Base-by-base conservation (phyloP, 64 coral and sea anemone species). In the Actinia equina region DNA sequence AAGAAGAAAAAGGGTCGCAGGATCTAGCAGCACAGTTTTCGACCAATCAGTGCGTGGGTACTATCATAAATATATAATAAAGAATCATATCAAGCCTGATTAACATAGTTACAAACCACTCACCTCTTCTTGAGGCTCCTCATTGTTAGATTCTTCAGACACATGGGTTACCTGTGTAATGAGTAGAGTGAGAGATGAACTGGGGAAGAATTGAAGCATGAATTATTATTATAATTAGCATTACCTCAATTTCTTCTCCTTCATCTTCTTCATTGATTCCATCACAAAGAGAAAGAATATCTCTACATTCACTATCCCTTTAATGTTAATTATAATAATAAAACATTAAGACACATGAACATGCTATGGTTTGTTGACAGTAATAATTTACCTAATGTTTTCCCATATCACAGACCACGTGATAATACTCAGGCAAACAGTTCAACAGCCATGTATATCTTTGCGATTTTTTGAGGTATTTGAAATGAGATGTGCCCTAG, bases 201-300 rank as follows among this genome's bases (percentile, higher is more conserved):
- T 57, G 6, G 23, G 69, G 2, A 15, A 74, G n/a, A 74, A 74
- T 41, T 27, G 1, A 14, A 74, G 26, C 8, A 30, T 14, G 9
- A 74, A 74, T 25, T 0, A 25, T 49, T 49, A 65, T 65, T 4
- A 65, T 15, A 65, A 23, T 65, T 55, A 55, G 7, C 22, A 15
- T 27, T 64, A 85, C 86, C 77, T 88, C 63, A 5, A 83, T 82
- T 4, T 94, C 84, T 45, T 70, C 82, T 27, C 45, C 71, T 43
- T 65, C 30, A 37, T 37, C 71, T 81, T 92, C 90, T 52, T 92
- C 90, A 30, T 83, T 77, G 59, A 85, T 54, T 81, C 78, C 78
- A 45, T 79, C 89, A 57, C 89, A 91, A 42, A 92, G 51, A 49
- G 90, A 92, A 22, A 92, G 85, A 54, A 92, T 83, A 82, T 92